Percentiles rank a stretch among this genome's conserved stretches.
These are phyloP conservation scores for Chionodraco myersi DNA, from an alignment of 2,113 vertebrate genomes.

Conservation along the genomic window DNA sequence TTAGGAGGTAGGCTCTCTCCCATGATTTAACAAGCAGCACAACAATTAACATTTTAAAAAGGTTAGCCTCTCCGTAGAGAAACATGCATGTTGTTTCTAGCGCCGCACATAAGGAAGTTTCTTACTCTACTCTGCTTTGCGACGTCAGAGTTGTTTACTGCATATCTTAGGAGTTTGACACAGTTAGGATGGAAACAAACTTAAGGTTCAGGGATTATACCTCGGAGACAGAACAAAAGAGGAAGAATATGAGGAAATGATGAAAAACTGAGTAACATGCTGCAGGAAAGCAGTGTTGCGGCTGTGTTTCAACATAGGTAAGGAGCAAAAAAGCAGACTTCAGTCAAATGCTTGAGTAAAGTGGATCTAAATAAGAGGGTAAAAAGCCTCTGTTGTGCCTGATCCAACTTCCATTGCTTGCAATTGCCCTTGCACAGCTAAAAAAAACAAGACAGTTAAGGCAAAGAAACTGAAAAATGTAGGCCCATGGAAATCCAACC, in stretches of 20 bases:
- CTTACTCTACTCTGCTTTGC: constrained; percentile 4
- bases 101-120: constrained; percentile 21
- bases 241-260: constrained; percentile 69
- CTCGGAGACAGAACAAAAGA: not conserved
- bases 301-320: constrained; percentile 59
- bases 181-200: constrained; percentile 56
- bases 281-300: constrained; percentile 46
- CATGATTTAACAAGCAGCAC: constrained; percentile 49
- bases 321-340: constrained; percentile 36
- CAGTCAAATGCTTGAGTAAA: constrained; percentile 48
- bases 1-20: constrained; percentile 26
- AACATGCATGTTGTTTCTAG: constrained; percentile 36
- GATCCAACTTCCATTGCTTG: constrained; percentile 29
- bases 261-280: constrained; percentile 69
- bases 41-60: constrained; percentile 73
- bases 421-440: constrained; percentile 39
- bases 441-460: constrained; percentile 5
- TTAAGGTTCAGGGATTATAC: constrained; percentile 63
- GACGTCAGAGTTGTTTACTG: constrained; percentile 56
- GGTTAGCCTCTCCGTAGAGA: constrained; percentile 48
- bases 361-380: constrained; percentile 13
- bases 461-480: constrained; percentile 21
- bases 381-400: not conserved
- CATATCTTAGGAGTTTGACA: constrained; percentile 65
- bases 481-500: constrained; percentile 34